Base-by-base conservation (phyloP, 2,888 invertebrate species). In the Opisthograptis luteolata region DNA sequence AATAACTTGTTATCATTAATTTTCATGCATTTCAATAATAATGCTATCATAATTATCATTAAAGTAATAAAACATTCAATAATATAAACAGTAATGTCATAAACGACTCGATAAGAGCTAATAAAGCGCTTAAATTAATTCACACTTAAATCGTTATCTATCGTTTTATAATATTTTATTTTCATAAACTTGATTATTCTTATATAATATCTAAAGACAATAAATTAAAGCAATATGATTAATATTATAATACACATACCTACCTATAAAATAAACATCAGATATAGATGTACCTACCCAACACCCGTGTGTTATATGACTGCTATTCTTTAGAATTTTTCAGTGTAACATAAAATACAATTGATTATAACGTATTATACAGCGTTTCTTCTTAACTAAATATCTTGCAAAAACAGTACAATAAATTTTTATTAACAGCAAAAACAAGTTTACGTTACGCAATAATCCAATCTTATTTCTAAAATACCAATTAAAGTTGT, bases 121-220 rank as follows among this genome's bases (percentile, higher is more conserved):
- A 39, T 31, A n/a, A n/a, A 20, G 19, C 25, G 31, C 14, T 50
- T 39, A 37, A 49, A 43, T 50, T 35, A 45, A 51, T 45, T 51
- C 44, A 35, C 30, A 10, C 10, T 24, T 20, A 27, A 36, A 43
- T n/a, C 25, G 27, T 22, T 50, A 44, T 39, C 34, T 10, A 12
- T n/a, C 30, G 13, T 9, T 17, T 17, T 32, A 42, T 42, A 41
- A 42, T 10, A 2, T 30, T 44, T 44, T 43, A 40, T 44, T 44
- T 15, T 10, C 31, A 43, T 43, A 39, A 25, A 42, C 6, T 30
- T 41, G 12, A n/a, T n/a, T n/a, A n/a, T n/a, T n/a, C 28, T 43
- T 43, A 43, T 15, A 22, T 43, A 49, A 39, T 39, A 43, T 37
- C 15, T 3, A 42, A 27, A 32, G n/a, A 13, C 1, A 14, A 37